These are phyloP conservation scores for Phymanthus crucifer DNA, from an alignment of 92 coral and sea anemone species.

Conservation along the genomic window DNA sequence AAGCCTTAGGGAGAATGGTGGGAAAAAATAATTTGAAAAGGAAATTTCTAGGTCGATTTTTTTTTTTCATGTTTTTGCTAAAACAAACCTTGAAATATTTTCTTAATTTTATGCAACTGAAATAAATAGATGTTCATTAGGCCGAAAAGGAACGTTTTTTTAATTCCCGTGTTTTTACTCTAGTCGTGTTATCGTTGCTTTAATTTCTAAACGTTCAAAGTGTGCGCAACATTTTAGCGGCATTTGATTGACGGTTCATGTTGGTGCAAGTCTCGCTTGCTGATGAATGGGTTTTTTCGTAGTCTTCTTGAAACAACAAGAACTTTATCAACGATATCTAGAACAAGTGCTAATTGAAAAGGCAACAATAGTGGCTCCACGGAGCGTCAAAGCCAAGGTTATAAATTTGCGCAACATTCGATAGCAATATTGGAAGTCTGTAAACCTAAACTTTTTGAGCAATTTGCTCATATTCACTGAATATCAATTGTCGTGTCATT, in stretches of 20 bases:
- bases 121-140: too few relatives aligned
- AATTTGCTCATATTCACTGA: not conserved
- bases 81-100: too few relatives aligned
- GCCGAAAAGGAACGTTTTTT: too few relatives aligned
- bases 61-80: too few relatives aligned
- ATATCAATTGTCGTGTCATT: not conserved
- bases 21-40: not conserved
- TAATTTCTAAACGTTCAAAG: too few relatives aligned
- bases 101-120: too few relatives aligned
- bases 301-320: not conserved
- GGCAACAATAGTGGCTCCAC: not conserved
- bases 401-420: not conserved
- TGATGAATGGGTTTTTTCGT: not conserved
- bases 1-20: not conserved
- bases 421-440: not conserved
- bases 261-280: not conserved
- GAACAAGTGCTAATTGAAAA: constrained; percentile 6
- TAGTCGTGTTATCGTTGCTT: too few relatives aligned
- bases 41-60: too few relatives aligned
- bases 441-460: not conserved
- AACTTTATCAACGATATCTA: not conserved
- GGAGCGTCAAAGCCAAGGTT: not conserved
- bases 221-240: too few relatives aligned
- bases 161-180: too few relatives aligned
- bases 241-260: not conserved